A percentile compares a stretch with the other conserved stretches of the same genome.
These are phyloP conservation scores for Sinella curviseta DNA, from an alignment of 1,140 invertebrate species.

Conservation along the genomic window DNA sequence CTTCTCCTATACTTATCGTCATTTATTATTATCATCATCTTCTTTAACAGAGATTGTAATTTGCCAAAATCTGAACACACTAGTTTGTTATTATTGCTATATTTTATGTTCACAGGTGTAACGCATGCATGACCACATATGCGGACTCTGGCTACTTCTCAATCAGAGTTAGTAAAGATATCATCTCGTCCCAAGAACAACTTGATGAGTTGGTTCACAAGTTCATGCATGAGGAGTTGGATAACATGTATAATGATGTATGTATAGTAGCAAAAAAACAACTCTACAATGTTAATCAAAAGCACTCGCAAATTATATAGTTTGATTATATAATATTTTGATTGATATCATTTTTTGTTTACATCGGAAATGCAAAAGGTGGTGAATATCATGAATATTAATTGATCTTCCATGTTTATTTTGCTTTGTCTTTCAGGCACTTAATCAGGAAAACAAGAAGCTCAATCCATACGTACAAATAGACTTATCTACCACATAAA, in stretches of 20 bases:
- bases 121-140: slow-evolving; percentile 46
- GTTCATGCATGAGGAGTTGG: slow-evolving; percentile 45
- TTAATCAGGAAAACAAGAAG: slow-evolving; percentile 20
- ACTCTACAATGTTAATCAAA: no score
- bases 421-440: not conserved
- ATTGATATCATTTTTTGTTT: no score
- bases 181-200: slow-evolving; percentile 41
- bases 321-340: no score
- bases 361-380: not conserved
- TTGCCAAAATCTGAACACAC: no score
- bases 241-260: slow-evolving; percentile 46
- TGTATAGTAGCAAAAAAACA: not conserved
- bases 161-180: slow-evolving; percentile 48
- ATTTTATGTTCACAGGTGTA: slow-evolving; percentile 34
- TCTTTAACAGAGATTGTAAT: no score
- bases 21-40: no score
- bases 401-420: not conserved
- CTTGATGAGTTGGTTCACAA: slow-evolving; percentile 45
- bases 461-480: slow-evolving; percentile 19
- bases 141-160: slow-evolving; percentile 39
- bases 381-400: not conserved
- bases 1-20: no score
- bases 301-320: not conserved
- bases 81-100: not conserved
- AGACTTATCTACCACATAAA: not conserved